Evolutionary conservation across 2,888 invertebrate species (phyloP), one percentile per base, ranked within the genome.

Genomic region (Sarcophaga carnaria): DNA sequence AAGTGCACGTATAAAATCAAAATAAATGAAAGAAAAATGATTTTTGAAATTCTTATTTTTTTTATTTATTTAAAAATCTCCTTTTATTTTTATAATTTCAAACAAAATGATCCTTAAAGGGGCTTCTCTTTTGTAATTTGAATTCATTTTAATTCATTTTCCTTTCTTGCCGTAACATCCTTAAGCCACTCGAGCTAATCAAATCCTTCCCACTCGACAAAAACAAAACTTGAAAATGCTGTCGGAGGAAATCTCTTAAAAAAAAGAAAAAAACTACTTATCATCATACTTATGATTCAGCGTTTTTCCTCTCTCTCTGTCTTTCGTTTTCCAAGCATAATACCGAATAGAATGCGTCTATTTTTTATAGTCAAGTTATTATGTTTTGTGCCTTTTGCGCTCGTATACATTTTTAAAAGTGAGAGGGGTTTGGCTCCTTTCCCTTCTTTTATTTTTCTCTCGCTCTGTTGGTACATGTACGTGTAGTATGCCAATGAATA

Each of bases 311-410:
- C 2, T 14, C 4, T 4, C 4, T 54, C 12, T 54, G 2, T 54
- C 54, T 49, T 5, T 54, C 1, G 17, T 54, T 54, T 54, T 54
- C 4, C 14, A 17, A 12, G 14, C 14, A 54, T 14, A 54, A 37
- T 10, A 37, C 8, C 20, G 54, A 20, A 37, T 6, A 66, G 75
- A 81, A 63, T 80, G 63, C 63, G n/a, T 59, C 47, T 49, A 59
- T 70, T 63, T 76, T 17, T 63, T 81, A 75, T 81, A 75, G 62
- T 54, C 75, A 81, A 75, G 69, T 69, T 69, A 81, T 81, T 81
- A 76, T 66, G 72, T 76, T 77, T 59, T 66, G 27, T 82, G 37
- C 14, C 54, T 54, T 54, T 54, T 54, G 6, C 49, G 6, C 49
- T 11, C 14, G 14, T 49, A 49, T 49, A 54, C 4, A 4, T 17